Conservation (phyloP, 2,888 invertebrate species). For the Argyresthia goedartella region DNA sequence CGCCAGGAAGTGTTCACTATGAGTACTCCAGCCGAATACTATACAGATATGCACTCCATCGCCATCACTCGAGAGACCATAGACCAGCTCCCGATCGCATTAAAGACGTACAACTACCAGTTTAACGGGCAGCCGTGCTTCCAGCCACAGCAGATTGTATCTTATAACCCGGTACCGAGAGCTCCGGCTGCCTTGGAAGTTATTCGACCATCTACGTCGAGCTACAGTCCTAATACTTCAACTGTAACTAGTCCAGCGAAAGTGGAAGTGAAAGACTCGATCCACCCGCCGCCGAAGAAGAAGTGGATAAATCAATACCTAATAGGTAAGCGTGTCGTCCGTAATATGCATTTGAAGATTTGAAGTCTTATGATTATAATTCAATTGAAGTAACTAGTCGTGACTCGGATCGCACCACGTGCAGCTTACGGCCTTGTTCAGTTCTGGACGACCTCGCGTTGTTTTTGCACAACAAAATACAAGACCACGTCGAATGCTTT, state of each 20-base stretch:
- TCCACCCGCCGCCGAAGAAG: conserved; percentile 76
- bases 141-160: conserved; percentile 30
- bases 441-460: conserved; percentile 27
- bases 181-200: conserved; percentile 18
- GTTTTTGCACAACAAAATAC: conserved; percentile 34
- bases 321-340: conserved; percentile 19
- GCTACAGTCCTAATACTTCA: conserved; percentile 25
- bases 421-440: conserved; percentile 26
- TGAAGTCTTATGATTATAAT: not conserved
- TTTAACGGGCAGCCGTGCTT: conserved; percentile 30
- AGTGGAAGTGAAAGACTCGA: conserved; percentile 27
- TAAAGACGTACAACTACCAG: conserved; percentile 45
- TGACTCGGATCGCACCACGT: conserved; percentile 14
- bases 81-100: conserved; percentile 50
- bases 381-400: not conserved
- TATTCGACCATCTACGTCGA: conserved; percentile 28
- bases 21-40: conserved; percentile 46
- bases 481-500: conserved; percentile 19
- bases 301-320: conserved; percentile 80
- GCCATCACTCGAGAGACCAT: conserved; percentile 55
- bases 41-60: conserved; percentile 48
- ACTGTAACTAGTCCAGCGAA: conserved; percentile 26
- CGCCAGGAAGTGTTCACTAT: conserved; percentile 44
- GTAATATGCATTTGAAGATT: not conserved
- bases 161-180: conserved; percentile 27